Base-by-base conservation (phyloP, 2,888 invertebrate species). In the Oscheius myriophilus region DNA sequence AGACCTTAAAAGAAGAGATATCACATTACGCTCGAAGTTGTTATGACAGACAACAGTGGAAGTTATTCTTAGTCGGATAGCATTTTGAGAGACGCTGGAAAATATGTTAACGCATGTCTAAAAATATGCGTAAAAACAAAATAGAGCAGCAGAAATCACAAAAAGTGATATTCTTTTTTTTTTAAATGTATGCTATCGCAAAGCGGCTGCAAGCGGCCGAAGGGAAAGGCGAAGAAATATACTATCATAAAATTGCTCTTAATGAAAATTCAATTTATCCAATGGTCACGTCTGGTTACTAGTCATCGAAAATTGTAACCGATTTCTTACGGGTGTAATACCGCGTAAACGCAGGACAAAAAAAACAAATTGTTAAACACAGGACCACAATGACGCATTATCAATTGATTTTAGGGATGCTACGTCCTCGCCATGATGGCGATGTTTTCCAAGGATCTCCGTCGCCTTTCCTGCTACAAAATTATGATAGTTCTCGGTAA, bases 381-480 rank as follows among this genome's bases (percentile, higher is more conserved):
- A 49, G 11, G 11, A 9, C 11, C n/a, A n/a, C n/a, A n/a, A n/a
- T n/a, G n/a, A n/a, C n/a, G 18, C 21, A n/a, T 49, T 21, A 49
- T n/a, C n/a, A 6, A 21, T 49, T 49, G 4, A 41, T 45, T 62
- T 18, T 25, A 63, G 63, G 16, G 54, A 18, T 54, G 45, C 39
- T 65, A 65, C 18, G 46, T 55, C 23, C 16, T 55, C 12, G 65
- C 42, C 54, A 55, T 55, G 54, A 14, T 46, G 18, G 65, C 49
- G 7, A 64, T 64, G 46, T 18, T 54, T 3, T n/a, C 16, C 16
- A 43, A 26, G 14, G 49, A 55, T 11, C 33, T 55, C 3, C 18
- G 39, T 16, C n/a, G 23, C 9, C 23, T 54, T n/a, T 65, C 65
- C 25, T 65, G 65, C 55, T 65, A 65, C 46, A 65, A 65, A 26